These are phyloP conservation scores for Stegastes partitus DNA, from an alignment of 2,113 vertebrate genomes.

Conservation along the genomic window DNA sequence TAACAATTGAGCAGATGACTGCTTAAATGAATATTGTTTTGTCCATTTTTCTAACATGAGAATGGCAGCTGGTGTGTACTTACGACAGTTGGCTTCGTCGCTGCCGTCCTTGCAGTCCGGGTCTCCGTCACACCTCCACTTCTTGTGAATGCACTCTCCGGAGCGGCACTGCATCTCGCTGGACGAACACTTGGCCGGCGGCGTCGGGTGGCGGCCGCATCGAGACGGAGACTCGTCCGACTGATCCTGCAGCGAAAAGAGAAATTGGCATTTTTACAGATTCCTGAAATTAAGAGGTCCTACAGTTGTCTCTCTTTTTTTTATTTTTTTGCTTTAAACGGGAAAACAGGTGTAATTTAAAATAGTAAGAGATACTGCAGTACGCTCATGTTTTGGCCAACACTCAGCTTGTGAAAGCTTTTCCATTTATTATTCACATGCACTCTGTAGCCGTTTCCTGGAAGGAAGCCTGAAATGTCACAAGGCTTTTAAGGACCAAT, in stretches of 20 bases:
- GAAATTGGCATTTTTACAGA: background rate
- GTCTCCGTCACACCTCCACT: conserved; percentile 98
- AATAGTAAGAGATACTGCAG: too few species aligned
- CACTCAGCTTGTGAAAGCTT: background rate
- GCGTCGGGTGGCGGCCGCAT: conserved; percentile 91
- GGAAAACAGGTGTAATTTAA: background rate
- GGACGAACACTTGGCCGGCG: conserved; percentile 87
- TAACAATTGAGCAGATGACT: too few species aligned
- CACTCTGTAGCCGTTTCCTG: background rate
- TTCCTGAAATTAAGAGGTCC: too few species aligned
- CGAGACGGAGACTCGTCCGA: conserved; percentile 92
- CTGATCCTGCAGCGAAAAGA: conserved; percentile 80
- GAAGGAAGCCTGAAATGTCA: background rate
- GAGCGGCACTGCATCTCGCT: conserved; percentile 92
- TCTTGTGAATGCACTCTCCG: conserved; percentile 95
- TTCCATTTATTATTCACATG: background rate
- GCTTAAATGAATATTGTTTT: too few species aligned
- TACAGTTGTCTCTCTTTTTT: too few species aligned
- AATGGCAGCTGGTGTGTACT: conserved; percentile 68
- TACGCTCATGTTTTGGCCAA: too few species aligned
- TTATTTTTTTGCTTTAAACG: background rate
- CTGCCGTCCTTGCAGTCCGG: conserved; percentile 96
- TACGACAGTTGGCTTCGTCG: conserved; percentile 96
- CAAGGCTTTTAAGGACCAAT: background rate
- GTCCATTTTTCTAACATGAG: too few species aligned